Percentiles rank a stretch among this genome's conserved stretches.
Conservation (phyloP, 2,888 invertebrate genomes). For the Cremastinae sp. region DNA sequence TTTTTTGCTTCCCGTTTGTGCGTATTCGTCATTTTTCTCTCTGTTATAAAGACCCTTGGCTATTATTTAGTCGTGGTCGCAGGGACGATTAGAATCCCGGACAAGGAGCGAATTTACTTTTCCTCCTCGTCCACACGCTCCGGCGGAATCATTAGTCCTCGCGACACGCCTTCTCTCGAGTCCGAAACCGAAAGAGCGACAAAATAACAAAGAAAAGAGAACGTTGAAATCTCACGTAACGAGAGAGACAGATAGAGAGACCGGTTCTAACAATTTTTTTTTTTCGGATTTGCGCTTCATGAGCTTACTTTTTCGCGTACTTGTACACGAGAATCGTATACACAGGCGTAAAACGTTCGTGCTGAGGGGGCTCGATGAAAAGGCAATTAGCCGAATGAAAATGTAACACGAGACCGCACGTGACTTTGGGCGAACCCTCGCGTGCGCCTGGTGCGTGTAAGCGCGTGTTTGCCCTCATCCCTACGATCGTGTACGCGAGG, state of each 20-base stretch:
- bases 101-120: slow-evolving; percentile 21
- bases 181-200: slow-evolving; percentile 44
- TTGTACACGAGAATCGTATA: neutral
- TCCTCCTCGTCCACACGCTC: slow-evolving; percentile 23
- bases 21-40: slow-evolving; percentile 3
- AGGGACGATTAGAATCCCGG: slow-evolving; percentile 48
- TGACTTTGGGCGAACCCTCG: slow-evolving; percentile 72
- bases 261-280: no score
- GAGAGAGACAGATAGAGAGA: neutral
- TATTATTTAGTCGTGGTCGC: slow-evolving; percentile 8
- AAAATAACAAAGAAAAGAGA: slow-evolving; percentile 10
- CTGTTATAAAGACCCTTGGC: slow-evolving; percentile 24
- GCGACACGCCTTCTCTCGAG: slow-evolving; percentile 40
- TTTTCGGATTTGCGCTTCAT: neutral
- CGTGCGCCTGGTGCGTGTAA: slow-evolving; percentile 45
- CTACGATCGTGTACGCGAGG: slow-evolving; percentile 34
- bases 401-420: slow-evolving; percentile 80
- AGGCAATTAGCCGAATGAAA: slow-evolving; percentile 80
- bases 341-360: slow-evolving; percentile 18
- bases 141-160: slow-evolving; percentile 49
- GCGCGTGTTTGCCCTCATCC: slow-evolving; percentile 16
- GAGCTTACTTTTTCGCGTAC: slow-evolving; percentile 16
- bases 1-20: neutral
- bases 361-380: slow-evolving; percentile 70
- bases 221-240: neutral